phyloP scores from a whole-genome alignment of 2,888 invertebrate genomes.

The Amorpha juglandis region DNA sequence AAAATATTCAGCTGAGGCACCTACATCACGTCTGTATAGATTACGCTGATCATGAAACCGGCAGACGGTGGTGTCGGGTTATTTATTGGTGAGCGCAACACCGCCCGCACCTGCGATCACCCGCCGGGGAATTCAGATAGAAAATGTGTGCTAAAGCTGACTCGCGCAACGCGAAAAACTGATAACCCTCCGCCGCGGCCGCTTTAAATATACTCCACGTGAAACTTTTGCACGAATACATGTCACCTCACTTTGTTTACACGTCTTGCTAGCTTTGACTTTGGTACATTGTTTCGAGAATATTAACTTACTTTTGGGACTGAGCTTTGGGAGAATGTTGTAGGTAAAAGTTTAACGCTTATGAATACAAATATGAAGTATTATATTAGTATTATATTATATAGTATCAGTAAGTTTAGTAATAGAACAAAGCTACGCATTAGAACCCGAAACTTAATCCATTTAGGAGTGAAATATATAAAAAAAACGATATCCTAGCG shows the following conservation, averaged over 20 bases:
- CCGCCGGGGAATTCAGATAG: constrained; percentile 40
- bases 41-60: constrained; percentile 51
- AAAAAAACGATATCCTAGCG: too few species aligned
- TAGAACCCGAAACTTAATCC: too few species aligned
- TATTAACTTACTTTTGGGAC: constrained; percentile 5
- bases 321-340: neutral
- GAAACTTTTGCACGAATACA: neutral
- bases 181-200: constrained; percentile 11
- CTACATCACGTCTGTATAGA: constrained; percentile 53
- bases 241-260: constrained; percentile 10
- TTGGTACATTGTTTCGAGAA: neutral
- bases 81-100: constrained; percentile 55
- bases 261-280: neutral
- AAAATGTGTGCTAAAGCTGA: constrained; percentile 37
- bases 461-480: too few species aligned
- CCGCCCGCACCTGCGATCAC: constrained; percentile 52
- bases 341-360: constrained; percentile 1
- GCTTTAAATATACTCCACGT: constrained; percentile 15
- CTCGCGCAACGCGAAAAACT: constrained; percentile 26
- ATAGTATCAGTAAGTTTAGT: too few species aligned
- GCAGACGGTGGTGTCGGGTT: constrained; percentile 50
- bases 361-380: neutral
- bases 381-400: neutral
- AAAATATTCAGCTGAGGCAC: constrained; percentile 39
- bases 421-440: too few species aligned